Evolutionary conservation across 2,888 invertebrate genomes (phyloP), one percentile per base, ranked within the genome.

Genomic region (Muscina levida): DNA sequence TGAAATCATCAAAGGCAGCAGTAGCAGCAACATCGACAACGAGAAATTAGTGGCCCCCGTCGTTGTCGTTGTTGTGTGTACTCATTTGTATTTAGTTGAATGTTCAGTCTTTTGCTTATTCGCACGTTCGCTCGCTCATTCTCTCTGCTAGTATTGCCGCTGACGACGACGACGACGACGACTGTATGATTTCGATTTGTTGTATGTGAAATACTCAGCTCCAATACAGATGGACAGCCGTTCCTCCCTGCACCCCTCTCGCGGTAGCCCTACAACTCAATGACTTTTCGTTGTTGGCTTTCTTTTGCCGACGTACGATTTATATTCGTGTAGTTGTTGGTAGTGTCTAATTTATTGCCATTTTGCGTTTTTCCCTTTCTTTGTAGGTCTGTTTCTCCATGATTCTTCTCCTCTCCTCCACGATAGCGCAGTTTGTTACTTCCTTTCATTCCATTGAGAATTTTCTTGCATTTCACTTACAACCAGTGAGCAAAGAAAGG

Each of bases 1-100:
- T 86, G 88, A 88, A 86, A 85, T 85, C 87, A 87, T 87, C 88
- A 31, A n/a, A n/a, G n/a, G n/a, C n/a, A n/a, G n/a, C n/a, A n/a
- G n/a, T n/a, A 87, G 85, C 56, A 70, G 57, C 44, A 44, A 57
- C 56, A 26, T 66, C 66, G 73, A 15, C 86, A 85, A 87, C 86
- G 70, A 85, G 68, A 86, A 87, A 85, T 85, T 88, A 87, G 85
- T 57, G 39, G 62, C 68, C 42, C 39, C 22, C 24, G 53, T 80
- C 66, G 59, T 66, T 39, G 48, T 68, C 42, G 73, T 77, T 74
- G 39, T 42, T 71, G 13, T 37, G 5, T 39, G 39, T 46, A 24
- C 65, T 67, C 56, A 56, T 68, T 56, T 53, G 68, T 53, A 53
- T 42, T 62, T 62, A 62, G 44, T 65, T 65, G 42, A 13, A 8